Evolutionary conservation across 2,888 invertebrate species (phyloP).

Genomic region (Sthenelais limicola): DNA sequence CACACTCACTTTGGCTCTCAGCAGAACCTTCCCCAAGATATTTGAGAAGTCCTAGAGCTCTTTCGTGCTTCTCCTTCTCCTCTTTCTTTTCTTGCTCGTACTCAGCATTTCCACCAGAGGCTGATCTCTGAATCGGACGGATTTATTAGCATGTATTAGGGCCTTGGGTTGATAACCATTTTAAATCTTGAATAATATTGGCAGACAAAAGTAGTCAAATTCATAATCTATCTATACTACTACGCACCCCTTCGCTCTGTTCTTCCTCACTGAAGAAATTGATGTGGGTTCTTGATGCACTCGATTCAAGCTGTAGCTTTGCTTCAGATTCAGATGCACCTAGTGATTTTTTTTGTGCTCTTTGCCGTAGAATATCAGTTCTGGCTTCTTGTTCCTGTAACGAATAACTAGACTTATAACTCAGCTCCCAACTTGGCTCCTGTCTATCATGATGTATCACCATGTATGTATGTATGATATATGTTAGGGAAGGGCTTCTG

Average conservation of each 20-base stretch:
- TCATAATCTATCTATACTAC: no score
- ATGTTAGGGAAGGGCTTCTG: no score
- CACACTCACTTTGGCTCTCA: conserved; percentile 64
- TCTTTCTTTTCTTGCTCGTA: conserved; percentile 91
- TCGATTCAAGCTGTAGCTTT: conserved; percentile 48
- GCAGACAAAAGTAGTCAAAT: no score
- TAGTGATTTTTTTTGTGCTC: conserved; percentile 72
- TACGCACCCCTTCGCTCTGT: no score
- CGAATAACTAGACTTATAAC: neutral
- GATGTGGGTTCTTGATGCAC: conserved; percentile 76
- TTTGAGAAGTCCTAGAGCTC: conserved; percentile 95
- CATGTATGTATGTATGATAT: no score
- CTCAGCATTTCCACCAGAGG: conserved; percentile 82
- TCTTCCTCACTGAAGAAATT: conserved; percentile 92
- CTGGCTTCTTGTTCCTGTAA: conserved; percentile 87
- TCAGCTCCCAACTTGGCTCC: neutral
- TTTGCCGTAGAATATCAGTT: conserved; percentile 80
- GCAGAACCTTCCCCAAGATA: conserved; percentile 87
- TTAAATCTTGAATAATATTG: no score
- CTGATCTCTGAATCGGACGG: no score
- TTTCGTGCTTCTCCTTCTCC: conserved; percentile 96
- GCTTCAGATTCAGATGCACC: conserved; percentile 27
- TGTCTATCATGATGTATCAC: neutral
- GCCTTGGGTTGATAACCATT: no score
- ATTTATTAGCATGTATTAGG: no score